Percentiles rank a stretch among this genome's conserved stretches.
Conservation (phyloP, 1,140 invertebrate species). For the Trachelipus rathkii region DNA sequence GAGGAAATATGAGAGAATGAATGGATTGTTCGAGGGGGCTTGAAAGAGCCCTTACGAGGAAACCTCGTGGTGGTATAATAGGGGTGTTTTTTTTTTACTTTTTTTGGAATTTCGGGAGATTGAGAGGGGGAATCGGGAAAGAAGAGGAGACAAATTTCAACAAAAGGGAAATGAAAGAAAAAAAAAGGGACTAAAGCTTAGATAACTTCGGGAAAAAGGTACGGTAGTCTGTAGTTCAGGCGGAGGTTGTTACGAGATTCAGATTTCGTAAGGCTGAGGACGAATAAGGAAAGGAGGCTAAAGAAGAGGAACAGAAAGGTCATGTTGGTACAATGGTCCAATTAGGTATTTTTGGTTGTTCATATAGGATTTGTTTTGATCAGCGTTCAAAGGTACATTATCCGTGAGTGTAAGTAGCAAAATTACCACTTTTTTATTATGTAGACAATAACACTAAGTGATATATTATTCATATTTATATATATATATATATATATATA, state of each 20-base stretch:
- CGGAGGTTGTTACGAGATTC: neutral
- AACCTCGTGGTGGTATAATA: neutral
- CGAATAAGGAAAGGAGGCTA: neutral
- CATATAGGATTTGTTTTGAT: too few relatives aligned
- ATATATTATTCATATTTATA: too few relatives aligned
- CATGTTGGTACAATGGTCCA: neutral
- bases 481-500: too few relatives aligned
- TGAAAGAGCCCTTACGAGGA: neutral
- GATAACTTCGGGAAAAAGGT: neutral
- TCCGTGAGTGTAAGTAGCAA: too few relatives aligned
- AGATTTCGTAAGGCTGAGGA: conserved; percentile 6
- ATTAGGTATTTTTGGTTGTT: too few relatives aligned
- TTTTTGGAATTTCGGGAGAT: too few relatives aligned
- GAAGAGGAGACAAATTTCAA: neutral
- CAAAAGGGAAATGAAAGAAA: neutral
- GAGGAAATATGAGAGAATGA: conserved; percentile 2
- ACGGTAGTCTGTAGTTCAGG: neutral
- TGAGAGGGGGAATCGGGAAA: conserved; percentile 3
- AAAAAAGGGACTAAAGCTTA: too few relatives aligned
- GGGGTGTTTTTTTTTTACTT: too few relatives aligned
- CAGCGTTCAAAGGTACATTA: too few relatives aligned
- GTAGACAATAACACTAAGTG: too few relatives aligned
- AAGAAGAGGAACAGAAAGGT: neutral
- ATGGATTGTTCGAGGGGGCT: neutral
- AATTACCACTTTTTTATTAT: too few relatives aligned